A percentile compares a stretch with the other conserved stretches of the same genome.
phyloP scores from a whole-genome alignment of 2,113 vertebrate species.

The Rhynchomys soricoides region DNA sequence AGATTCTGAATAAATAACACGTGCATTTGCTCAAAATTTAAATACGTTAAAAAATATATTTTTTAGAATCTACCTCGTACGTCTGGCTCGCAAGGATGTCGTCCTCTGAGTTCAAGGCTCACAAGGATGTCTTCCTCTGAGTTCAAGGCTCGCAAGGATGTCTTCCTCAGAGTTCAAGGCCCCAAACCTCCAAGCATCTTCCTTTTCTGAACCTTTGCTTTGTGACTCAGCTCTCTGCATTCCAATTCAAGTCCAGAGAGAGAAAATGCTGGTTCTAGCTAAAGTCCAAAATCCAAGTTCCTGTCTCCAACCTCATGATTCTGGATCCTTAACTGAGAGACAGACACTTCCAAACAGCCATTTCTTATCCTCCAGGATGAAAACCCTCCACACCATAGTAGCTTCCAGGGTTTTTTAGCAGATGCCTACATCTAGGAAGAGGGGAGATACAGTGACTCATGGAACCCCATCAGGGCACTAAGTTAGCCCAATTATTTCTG shows the following conservation, averaged over 20 bases:
- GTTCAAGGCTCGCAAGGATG: background rate
- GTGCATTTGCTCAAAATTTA: constrained; percentile 23
- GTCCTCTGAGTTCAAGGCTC: background rate
- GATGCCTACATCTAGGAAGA: background rate
- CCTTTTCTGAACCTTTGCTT: background rate
- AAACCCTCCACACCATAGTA: background rate
- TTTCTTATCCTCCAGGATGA: background rate
- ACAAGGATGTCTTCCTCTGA: background rate
- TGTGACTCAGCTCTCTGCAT: background rate
- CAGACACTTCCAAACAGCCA: background rate
- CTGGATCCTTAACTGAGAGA: background rate
- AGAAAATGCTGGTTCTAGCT: background rate
- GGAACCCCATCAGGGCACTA: background rate
- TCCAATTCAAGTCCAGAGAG: background rate
- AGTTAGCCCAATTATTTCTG: background rate
- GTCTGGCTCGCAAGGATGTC: background rate
- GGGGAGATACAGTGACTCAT: background rate
- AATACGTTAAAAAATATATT: background rate
- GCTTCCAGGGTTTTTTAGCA: background rate
- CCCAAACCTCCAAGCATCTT: background rate
- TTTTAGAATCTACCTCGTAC: background rate
- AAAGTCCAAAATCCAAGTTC: constrained; percentile 1
- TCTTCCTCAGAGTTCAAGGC: background rate
- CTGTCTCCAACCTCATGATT: background rate
- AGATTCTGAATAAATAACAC: background rate